Evolutionary conservation across 2,113 vertebrate species (phyloP), one percentile per base, ranked within the genome.

Genomic region (Pteropus alecto): DNA sequence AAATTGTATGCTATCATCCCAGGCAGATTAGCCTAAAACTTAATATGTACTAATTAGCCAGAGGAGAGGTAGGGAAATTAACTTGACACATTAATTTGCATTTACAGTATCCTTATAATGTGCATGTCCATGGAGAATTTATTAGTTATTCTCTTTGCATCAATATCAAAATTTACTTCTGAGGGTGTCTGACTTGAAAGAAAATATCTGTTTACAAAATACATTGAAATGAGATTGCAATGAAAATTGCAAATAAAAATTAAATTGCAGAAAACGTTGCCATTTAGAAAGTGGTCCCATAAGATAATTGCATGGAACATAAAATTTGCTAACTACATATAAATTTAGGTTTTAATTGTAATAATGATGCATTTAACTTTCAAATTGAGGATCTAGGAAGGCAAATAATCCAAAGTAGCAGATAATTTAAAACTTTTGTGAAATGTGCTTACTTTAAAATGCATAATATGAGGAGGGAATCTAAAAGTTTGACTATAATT

Each of bases 21-120:
- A 83, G 15, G 33, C 2, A 78, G 3, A 95, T 96, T 95, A 97
- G 48, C 78, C 92, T 95, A 90, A 96, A 95, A 63, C 82, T 94
- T 86, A 94, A 97, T 96, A 95, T 96, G 63, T 95, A 48, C 51
- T 84, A 93, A 90, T 96, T 92, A 95, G 71, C 60, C 54, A 86
- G 90, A 95, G 68, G 77, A 4, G 0, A 95, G 43, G 67, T 33
- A 95, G 73, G 60, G 14, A 90, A 95, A 96, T 96, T 93, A 96
- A 86, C 92, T 93, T 93, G 87, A 93, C 82, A 91, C 41, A 82
- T 96, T 93, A 93, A 96, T 95, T 96, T 97, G 54, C 48, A 79
- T 95, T 95, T 93, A 93, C 3, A 35, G 33, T 92, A 43, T 54
- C 87, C 58, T 93, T 86, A 94, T 90, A 93, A 89, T 90, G 28